Conservation (phyloP, 2,113 vertebrate species). For the Stigmatopora argus region DNA sequence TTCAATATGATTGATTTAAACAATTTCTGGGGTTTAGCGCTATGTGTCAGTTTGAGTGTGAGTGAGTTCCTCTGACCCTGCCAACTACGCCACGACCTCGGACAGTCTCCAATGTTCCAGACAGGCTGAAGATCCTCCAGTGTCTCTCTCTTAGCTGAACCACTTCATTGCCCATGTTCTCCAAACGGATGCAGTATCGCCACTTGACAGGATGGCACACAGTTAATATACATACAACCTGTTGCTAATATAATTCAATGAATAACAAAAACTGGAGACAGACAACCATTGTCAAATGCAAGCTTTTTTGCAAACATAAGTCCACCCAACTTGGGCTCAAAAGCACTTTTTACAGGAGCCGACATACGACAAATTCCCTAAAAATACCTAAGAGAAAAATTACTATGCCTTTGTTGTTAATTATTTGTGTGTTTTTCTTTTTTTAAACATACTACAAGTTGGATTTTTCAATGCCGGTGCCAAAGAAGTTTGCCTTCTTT, state of each 20-base stretch:
- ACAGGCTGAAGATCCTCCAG: slow-evolving; percentile 98
- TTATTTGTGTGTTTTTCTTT: no score
- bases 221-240: slow-evolving; percentile 10
- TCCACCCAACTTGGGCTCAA: neutral
- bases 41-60: neutral
- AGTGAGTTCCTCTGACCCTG: slow-evolving; percentile 70
- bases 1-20: no score
- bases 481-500: neutral
- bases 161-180: slow-evolving; percentile 91
- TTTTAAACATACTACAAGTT: no score
- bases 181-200: slow-evolving; percentile 95
- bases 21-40: neutral
- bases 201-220: slow-evolving; percentile 68
- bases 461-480: no score
- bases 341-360: no score
- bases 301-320: neutral
- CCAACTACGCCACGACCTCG: slow-evolving; percentile 91
- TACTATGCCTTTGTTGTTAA: no score
- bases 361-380: no score
- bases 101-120: slow-evolving; percentile 93
- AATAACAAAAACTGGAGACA: neutral
- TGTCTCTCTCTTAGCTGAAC: slow-evolving; percentile 93
- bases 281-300: neutral
- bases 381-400: no score
- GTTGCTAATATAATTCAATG: neutral